A percentile compares a stretch with the other conserved stretches of the same genome.
These are phyloP conservation scores for Dasyurus viverrinus DNA, from an alignment of 2,113 vertebrate genomes.

Conservation along the genomic window DNA sequence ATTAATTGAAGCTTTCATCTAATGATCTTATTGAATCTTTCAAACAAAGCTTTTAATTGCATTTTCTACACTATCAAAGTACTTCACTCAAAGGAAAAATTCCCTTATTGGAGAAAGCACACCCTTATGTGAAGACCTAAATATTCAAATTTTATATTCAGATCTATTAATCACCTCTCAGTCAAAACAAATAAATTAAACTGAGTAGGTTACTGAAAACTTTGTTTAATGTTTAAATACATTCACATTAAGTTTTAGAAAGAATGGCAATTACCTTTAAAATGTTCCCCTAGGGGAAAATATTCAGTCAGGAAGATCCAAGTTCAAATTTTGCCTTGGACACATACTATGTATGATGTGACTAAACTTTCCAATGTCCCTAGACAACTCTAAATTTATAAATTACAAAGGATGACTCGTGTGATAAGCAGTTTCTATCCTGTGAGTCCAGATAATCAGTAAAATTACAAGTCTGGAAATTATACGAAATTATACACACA, in stretches of 20 bases:
- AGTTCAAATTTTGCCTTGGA: neutral
- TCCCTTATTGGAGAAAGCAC: neutral
- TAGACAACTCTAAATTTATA: too few species aligned
- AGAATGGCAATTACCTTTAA: neutral
- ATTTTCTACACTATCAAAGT: slow-evolving; percentile 33
- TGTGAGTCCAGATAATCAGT: neutral
- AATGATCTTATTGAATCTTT: slow-evolving; percentile 1
- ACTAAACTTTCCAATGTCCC: too few species aligned
- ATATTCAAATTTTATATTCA: neutral
- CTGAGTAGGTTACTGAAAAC: slow-evolving; percentile 5
- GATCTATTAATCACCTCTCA: neutral
- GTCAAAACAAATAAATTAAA: neutral
- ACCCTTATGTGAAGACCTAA: neutral
- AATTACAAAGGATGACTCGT: neutral
- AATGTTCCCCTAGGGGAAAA: neutral
- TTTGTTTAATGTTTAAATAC: neutral
- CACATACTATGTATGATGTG: too few species aligned
- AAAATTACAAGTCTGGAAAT: too few species aligned
- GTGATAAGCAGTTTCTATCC: neutral
- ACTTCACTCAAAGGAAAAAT: neutral
- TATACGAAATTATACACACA: too few species aligned
- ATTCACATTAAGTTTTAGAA: neutral
- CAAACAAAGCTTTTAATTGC: slow-evolving; percentile 36
- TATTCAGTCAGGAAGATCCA: neutral
- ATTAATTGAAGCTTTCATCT: slow-evolving; percentile 6